Evolutionary conservation across 1,140 invertebrate genomes (phyloP), one percentile per base, ranked within the genome.

Genomic region (Matsumurasca onukii): DNA sequence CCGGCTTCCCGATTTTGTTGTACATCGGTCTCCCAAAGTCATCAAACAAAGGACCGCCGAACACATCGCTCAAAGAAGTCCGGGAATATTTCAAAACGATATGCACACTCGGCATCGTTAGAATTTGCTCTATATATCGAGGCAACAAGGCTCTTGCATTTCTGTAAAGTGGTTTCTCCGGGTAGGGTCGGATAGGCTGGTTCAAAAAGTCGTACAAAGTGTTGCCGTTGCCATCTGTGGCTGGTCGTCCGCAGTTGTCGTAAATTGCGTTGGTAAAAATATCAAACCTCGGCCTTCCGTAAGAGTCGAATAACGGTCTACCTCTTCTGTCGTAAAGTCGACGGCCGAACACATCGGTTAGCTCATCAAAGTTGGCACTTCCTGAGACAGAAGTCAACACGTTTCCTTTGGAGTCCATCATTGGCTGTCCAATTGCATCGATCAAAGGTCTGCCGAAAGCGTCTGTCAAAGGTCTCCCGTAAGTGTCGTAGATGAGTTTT

Each of bases 1-100:
- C 20, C 24, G 67, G 67, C 31, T 64, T 69, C n/a, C 67, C 67
- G 31, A 51, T 31, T 48, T 64, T 69, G 45, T 63, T 69, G 31
- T 69, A 69, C 45, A 69, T 20, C 1, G 67, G 67, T 51, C 25
- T 15, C 31, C 67, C 67, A 13, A 51, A 69, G 30, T 63, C 48
- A 52, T 69, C 67, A 52, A 64, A 64, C 24, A 69, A 27, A n/a
- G 67, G 67, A 1, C 67, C 67, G 30, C 67, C 67, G n/a, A 52
- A 52, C 22, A 29, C 25, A 52, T 69, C 67, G 31, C 5, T 51
- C 9, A 68, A 1, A n/a, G 31, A 20, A 17, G 48, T 51, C 55
- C 34, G 57, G 24, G 52, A 31, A 22, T 55, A 55, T 20, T 59
- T 59, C 1, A 57, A 25, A 1, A 57, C 1, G 5, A 15, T 51